Conservation (phyloP, 92 coral and sea anemone genomes). For the Muricea muricata region DNA sequence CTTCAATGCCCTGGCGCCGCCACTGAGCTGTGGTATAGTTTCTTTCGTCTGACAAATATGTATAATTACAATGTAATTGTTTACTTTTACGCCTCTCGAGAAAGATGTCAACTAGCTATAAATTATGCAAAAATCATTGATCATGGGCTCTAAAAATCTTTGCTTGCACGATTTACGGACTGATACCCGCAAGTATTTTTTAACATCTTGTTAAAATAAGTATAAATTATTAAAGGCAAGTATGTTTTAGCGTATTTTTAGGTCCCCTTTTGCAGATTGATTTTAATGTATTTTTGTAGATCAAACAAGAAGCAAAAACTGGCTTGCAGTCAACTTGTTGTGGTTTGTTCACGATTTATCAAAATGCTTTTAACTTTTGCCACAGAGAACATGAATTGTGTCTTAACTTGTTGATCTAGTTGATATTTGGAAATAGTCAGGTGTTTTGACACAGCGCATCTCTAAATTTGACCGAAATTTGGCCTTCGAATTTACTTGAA, state of each 20-base stretch:
- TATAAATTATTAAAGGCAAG: too few relatives aligned
- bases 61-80: too few relatives aligned
- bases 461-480: conserved; percentile 40
- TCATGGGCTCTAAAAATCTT: not conserved
- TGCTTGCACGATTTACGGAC: not conserved
- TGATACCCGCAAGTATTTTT: not conserved
- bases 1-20: too few relatives aligned
- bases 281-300: not conserved
- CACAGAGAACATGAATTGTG: not conserved
- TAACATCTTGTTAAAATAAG: not conserved
- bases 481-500: conserved; percentile 26
- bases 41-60: too few relatives aligned
- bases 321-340: too few relatives aligned
- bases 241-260: not conserved
- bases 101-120: not conserved
- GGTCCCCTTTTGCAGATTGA: not conserved
- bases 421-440: not conserved
- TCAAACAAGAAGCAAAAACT: too few relatives aligned
- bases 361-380: too few relatives aligned
- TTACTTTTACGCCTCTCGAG: not conserved
- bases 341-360: too few relatives aligned
- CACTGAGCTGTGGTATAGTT: too few relatives aligned
- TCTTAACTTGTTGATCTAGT: too few relatives aligned
- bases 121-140: not conserved
- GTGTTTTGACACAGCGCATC: conserved; percentile 38